Evolutionary conservation across 1,140 invertebrate genomes (phyloP).

Genomic region (Cotesia chilonis): DNA sequence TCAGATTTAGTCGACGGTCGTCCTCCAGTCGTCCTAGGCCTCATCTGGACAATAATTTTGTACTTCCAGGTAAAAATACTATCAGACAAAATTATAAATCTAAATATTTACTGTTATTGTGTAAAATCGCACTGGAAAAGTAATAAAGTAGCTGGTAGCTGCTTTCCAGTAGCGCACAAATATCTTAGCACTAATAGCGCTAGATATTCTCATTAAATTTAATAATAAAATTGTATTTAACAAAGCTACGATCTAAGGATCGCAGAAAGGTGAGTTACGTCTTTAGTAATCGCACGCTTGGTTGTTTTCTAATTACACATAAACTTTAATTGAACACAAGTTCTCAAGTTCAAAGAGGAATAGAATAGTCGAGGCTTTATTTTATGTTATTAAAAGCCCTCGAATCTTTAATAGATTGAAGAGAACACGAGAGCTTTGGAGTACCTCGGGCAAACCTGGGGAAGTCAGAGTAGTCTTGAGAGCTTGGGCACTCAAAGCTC

Average conservation of each 20-base stretch:
- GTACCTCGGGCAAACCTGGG: constrained; percentile 82
- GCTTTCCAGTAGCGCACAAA: background rate
- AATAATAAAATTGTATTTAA: constrained; percentile 52
- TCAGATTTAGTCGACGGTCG: constrained; percentile 97
- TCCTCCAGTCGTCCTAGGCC: constrained; percentile 94
- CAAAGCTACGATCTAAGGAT: constrained; percentile 69
- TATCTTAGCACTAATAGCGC: constrained; percentile 14
- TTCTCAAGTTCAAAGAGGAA: too few relatives aligned
- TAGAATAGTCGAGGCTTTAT: too few relatives aligned
- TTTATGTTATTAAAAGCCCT: background rate
- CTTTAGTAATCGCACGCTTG: background rate
- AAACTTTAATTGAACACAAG: too few relatives aligned
- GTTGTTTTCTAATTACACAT: too few relatives aligned
- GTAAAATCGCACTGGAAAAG: constrained; percentile 23
- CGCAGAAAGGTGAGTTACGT: constrained; percentile 59
- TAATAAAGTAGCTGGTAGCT: constrained; percentile 19
- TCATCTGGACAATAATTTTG: constrained; percentile 99
- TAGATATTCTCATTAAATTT: constrained; percentile 56
- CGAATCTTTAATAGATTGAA: constrained; percentile 79
- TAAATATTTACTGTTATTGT: constrained; percentile 18
- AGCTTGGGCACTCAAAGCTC: constrained; percentile 75
- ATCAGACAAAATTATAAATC: background rate
- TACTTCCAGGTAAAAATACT: constrained; percentile 91
- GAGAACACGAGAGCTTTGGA: constrained; percentile 92
- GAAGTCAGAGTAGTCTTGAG: constrained; percentile 83